Evolutionary conservation across 2,888 invertebrate species (phyloP), one percentile per base, ranked within the genome.

Genomic region (Zygothrica quintamaculata): DNA sequence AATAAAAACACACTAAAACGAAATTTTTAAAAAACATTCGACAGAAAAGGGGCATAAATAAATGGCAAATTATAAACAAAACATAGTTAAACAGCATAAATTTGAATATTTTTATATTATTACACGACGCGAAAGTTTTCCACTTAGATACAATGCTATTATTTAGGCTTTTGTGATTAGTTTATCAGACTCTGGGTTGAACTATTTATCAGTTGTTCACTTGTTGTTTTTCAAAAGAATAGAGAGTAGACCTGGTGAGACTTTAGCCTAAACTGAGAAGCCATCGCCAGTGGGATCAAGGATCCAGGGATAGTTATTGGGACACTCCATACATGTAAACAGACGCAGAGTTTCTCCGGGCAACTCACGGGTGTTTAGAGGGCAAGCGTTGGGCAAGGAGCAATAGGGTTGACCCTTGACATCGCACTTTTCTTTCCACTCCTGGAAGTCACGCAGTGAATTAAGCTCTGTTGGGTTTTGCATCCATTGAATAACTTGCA

Each of bases 401-500:
- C 97, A 97, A 66, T 95, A 95, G 9, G 93, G 96, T 53, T 90
- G 93, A 59, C 96, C 96, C 85, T 96, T 96, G n/a, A 97, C 96
- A 42, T 94, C 93, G 89, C 98, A 98, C 94, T 96, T 97, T 92
- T 97, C 97, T 93, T 95, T 95, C 97, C 97, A 98, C 44, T 97
- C 95, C 90, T 97, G 97, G 92, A 98, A 98, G 93, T 95, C 96
- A 93, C 97, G 96, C 47, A 95, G 95, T 90, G 97, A 96, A 56
- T 94, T 93, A 77, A 96, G 90, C 9, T 97, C 97, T 64, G 96
- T 93, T 40, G 97, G 97, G 90, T 97, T 97, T 89, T 98, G 98
- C 89, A 98, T 96, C 98, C 98, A 98, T 89, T 97, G 97, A 80
- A 98, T 97, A 5, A 97, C 97, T 91, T 97, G 96, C n/a, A 97